Conservation (phyloP, 2,888 invertebrate genomes). For the Morpho achilles region DNA sequence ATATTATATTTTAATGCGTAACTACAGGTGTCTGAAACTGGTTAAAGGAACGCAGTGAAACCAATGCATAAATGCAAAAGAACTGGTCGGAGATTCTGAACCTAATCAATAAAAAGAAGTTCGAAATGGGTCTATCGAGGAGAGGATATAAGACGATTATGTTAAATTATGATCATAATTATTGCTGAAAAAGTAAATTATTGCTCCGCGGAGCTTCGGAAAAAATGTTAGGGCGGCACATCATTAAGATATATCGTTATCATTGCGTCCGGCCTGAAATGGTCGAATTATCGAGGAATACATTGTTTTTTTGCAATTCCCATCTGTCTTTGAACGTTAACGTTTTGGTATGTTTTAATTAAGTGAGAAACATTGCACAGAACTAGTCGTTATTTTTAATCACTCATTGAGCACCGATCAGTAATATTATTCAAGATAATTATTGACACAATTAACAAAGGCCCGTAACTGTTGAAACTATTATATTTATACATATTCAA, state of each 20-base stretch:
- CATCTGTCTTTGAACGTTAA: slow-evolving; percentile 51
- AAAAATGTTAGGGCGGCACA: slow-evolving; percentile 41
- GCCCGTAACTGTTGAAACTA: slow-evolving; percentile 6
- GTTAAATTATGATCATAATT: slow-evolving; percentile 42
- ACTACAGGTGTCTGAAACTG: slow-evolving; percentile 30
- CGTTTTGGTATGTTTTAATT: slow-evolving; percentile 58
- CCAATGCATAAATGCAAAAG: slow-evolving; percentile 24
- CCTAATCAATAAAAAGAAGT: slow-evolving; percentile 32
- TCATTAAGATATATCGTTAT: slow-evolving; percentile 39
- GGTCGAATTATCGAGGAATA: slow-evolving; percentile 49
- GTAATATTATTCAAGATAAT: slow-evolving; percentile 27
- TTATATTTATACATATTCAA: slow-evolving; percentile 1
- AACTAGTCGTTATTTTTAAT: slow-evolving; percentile 50
- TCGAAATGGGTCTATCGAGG: slow-evolving; percentile 35
- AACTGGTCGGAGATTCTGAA: slow-evolving; percentile 24
- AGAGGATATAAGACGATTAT: slow-evolving; percentile 39
- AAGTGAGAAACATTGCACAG: slow-evolving; percentile 57
- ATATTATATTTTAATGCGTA: slow-evolving; percentile 24
- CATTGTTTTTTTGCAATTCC: slow-evolving; percentile 47
- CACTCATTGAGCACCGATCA: slow-evolving; percentile 33
- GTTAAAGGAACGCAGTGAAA: slow-evolving; percentile 28
- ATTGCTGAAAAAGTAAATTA: slow-evolving; percentile 38
- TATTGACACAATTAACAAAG: slow-evolving; percentile 17
- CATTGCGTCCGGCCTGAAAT: slow-evolving; percentile 37
- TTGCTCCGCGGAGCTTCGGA: slow-evolving; percentile 30